Conservation (phyloP, 1,140 invertebrate genomes). For the Lethrus apterus region DNA sequence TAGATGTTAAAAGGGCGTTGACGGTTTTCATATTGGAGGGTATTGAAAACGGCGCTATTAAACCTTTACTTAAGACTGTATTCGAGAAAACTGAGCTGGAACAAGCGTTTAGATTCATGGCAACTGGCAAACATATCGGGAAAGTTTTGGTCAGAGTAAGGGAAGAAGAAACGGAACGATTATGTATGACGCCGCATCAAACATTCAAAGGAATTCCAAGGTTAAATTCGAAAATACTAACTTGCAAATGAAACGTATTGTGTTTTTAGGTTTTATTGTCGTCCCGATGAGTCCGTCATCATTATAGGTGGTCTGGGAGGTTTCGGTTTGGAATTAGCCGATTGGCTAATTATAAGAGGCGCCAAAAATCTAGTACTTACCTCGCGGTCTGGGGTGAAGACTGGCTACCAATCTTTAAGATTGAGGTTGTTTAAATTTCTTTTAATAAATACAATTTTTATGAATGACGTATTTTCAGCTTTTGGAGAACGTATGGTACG, state of each 20-base stretch:
- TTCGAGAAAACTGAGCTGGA: constrained; percentile 55
- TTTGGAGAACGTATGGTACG: constrained; percentile 50
- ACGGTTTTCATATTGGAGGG: no score
- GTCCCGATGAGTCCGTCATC: constrained; percentile 48
- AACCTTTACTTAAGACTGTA: constrained; percentile 51
- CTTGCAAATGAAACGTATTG: no score
- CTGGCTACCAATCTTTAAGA: constrained; percentile 69
- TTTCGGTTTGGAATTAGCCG: constrained; percentile 83
- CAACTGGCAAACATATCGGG: constrained; percentile 81
- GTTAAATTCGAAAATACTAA: no score
- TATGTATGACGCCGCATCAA: constrained; percentile 42
- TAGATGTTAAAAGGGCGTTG: no score
- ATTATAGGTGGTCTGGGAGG: constrained; percentile 76
- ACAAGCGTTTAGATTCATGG: constrained; percentile 64
- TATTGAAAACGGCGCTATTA: constrained; percentile 57
- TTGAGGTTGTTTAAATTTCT: constrained; percentile 47
- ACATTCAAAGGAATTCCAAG: neutral
- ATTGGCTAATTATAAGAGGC: constrained; percentile 81
- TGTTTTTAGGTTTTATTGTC: constrained; percentile 26
- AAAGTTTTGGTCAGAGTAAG: constrained; percentile 70
- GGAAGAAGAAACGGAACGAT: constrained; percentile 53
- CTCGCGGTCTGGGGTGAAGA: constrained; percentile 67
- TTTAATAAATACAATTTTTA: no score
- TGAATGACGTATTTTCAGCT: no score
- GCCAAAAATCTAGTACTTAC: constrained; percentile 71